These are phyloP conservation scores for Acleris literana DNA, from an alignment of 2,888 invertebrate species.

Conservation along the genomic window DNA sequence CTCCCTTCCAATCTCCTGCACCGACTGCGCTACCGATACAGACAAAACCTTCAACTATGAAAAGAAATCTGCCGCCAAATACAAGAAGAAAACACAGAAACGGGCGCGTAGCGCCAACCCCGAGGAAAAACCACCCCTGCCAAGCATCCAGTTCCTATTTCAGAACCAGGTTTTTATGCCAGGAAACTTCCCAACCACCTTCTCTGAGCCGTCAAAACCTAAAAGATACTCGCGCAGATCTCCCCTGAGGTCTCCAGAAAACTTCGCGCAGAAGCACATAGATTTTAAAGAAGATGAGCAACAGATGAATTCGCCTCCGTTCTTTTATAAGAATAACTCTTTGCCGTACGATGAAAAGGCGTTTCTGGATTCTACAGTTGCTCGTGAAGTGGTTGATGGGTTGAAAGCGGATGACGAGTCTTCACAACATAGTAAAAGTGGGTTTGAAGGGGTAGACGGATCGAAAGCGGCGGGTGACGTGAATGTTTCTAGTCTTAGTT, in stretches of 20 bases:
- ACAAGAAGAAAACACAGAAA: conserved; percentile 65
- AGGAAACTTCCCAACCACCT: conserved; percentile 60
- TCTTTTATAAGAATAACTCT: conserved; percentile 69
- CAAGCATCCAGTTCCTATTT: conserved; percentile 78
- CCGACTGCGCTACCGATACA: conserved; percentile 66
- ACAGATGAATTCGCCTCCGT: conserved; percentile 56
- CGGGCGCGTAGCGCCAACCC: conserved; percentile 60
- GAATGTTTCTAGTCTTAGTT: conserved; percentile 56
- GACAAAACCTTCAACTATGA: conserved; percentile 75
- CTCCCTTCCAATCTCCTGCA: conserved; percentile 72
- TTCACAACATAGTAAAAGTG: no score
- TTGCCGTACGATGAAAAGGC: conserved; percentile 62
- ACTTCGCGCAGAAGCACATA: conserved; percentile 65
- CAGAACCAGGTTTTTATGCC: conserved; percentile 81
- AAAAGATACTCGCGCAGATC: conserved; percentile 50
- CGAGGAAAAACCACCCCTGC: conserved; percentile 57
- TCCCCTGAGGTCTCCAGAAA: conserved; percentile 56
- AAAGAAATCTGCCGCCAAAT: conserved; percentile 70
- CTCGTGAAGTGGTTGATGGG: conserved; percentile 62
- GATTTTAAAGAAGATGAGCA: conserved; percentile 64
- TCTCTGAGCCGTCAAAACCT: conserved; percentile 60
- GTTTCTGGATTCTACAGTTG: conserved; percentile 56
- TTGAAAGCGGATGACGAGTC: conserved; percentile 47
- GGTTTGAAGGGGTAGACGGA: conserved; percentile 60
- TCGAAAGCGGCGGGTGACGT: conserved; percentile 49